A percentile compares a stretch with the other conserved stretches of the same genome.
Evolutionary conservation across 2,888 invertebrate genomes (phyloP).

Genomic region (Drosophila merina): DNA sequence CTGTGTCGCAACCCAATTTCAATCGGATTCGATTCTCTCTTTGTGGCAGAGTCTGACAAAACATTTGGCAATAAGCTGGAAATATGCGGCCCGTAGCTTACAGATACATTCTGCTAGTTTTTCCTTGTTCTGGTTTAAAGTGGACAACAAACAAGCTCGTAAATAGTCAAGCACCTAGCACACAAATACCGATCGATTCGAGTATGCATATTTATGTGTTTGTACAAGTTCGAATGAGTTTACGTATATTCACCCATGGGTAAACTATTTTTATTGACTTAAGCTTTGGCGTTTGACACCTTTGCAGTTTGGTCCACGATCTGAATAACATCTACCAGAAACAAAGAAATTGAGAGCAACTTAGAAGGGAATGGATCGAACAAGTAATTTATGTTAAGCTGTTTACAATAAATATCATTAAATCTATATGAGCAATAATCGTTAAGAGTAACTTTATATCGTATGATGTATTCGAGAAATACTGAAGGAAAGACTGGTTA

Average conservation of each 20-base stretch:
- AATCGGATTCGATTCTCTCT: conserved; percentile 17
- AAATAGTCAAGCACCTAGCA: conserved; percentile 53
- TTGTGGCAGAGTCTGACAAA: conserved; percentile 31
- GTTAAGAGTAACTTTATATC: neutral
- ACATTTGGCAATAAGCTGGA: conserved; percentile 46
- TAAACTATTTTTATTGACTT: conserved; percentile 76
- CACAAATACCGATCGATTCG: conserved; percentile 15
- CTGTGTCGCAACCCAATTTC: conserved; percentile 59
- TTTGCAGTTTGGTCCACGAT: conserved; percentile 72
- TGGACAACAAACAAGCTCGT: conserved; percentile 75
- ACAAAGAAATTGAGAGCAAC: conserved; percentile 22
- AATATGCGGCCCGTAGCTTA: conserved; percentile 37
- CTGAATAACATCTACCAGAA: conserved; percentile 15
- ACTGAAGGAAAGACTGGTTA: no score
- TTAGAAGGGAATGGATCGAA: neutral
- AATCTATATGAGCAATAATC: conserved; percentile 1
- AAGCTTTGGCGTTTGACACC: conserved; percentile 76
- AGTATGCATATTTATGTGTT: conserved; percentile 8
- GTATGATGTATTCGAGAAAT: no score
- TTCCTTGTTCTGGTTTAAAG: conserved; percentile 70
- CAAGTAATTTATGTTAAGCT: conserved; percentile 12
- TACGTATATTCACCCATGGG: conserved; percentile 39
- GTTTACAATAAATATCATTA: conserved; percentile 11
- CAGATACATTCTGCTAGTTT: conserved; percentile 59
- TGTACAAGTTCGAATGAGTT: conserved; percentile 23